Conservation (phyloP, 2,888 invertebrate genomes). For the Drosophila pseudotakahashii region DNA sequence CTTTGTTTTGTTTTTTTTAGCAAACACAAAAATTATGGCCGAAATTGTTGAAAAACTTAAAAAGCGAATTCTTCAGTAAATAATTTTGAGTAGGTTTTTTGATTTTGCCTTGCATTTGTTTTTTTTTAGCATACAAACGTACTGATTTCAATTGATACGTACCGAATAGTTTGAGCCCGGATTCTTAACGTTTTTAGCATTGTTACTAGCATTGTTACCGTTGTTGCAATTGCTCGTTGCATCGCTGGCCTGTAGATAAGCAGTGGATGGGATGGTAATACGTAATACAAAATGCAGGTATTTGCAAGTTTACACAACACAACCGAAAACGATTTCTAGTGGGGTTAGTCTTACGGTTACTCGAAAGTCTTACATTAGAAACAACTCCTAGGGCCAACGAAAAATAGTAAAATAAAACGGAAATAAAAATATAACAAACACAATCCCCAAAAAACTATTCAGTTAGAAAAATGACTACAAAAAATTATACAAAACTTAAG, state of each 20-base stretch:
- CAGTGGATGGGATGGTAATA: conserved; percentile 83
- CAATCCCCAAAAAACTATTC: conserved; percentile 9
- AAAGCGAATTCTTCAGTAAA: conserved; percentile 29
- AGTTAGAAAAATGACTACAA: conserved; percentile 31
- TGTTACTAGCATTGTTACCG: conserved; percentile 72
- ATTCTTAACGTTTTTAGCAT: conserved; percentile 85
- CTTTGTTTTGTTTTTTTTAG: conserved; percentile 14
- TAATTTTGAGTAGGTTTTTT: conserved; percentile 33
- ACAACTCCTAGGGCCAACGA: conserved; percentile 10
- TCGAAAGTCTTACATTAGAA: conserved; percentile 12
- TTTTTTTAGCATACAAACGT: conserved; percentile 36
- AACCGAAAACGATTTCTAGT: conserved; percentile 40
- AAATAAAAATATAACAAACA: conserved; percentile 2
- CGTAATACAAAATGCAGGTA: conserved; percentile 54
- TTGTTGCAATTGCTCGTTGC: conserved; percentile 82
- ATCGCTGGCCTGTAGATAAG: conserved; percentile 85
- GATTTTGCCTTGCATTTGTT: conserved; percentile 19
- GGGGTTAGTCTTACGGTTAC: conserved; percentile 59
- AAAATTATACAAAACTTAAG: conserved; percentile 7
- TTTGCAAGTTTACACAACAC: conserved; percentile 55
- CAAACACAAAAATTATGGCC: conserved; percentile 52
- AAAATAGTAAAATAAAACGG: not conserved
- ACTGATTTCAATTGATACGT: conserved; percentile 85
- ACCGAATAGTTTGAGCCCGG: conserved; percentile 85
- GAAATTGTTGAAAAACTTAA: conserved; percentile 46